Conservation (phyloP, 2,888 invertebrate genomes). For the Peribatodes rhomboidaria region DNA sequence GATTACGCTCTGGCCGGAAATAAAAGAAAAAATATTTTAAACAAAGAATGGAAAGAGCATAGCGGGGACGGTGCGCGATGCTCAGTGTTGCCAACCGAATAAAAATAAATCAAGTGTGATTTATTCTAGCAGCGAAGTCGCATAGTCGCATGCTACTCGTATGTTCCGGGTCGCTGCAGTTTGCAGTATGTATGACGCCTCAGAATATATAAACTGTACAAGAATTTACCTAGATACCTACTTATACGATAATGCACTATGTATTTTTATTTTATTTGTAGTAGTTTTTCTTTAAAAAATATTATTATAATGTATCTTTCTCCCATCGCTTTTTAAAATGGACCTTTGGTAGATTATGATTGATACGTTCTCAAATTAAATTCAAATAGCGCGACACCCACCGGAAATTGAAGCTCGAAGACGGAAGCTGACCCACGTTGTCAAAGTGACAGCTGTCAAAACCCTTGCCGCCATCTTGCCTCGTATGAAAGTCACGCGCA, state of each 20-base stretch:
- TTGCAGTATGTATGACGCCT: constrained; percentile 62
- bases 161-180: constrained; percentile 63
- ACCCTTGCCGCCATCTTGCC: constrained; percentile 58
- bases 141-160: constrained; percentile 61
- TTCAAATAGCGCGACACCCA: constrained; percentile 71
- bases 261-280: too few species aligned
- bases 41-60: constrained; percentile 69
- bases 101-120: constrained; percentile 85
- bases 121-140: constrained; percentile 74
- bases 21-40: constrained; percentile 67
- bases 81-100: constrained; percentile 78
- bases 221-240: background rate
- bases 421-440: constrained; percentile 74
- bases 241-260: too few species aligned
- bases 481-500: constrained; percentile 38
- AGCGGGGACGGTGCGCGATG: constrained; percentile 63
- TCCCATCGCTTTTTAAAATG: constrained; percentile 6
- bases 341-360: constrained; percentile 44
- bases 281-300: background rate
- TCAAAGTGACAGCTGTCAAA: constrained; percentile 78
- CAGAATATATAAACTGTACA: constrained; percentile 52
- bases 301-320: background rate
- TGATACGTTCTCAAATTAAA: constrained; percentile 67
- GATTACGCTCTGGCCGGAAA: constrained; percentile 49
- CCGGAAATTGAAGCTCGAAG: constrained; percentile 80